A percentile compares a stretch with the other conserved stretches of the same genome.
phyloP scores from a whole-genome alignment of 30 jellyfish, hydroid and myxozoan genomes.

The Clytia hemisphaerica region DNA sequence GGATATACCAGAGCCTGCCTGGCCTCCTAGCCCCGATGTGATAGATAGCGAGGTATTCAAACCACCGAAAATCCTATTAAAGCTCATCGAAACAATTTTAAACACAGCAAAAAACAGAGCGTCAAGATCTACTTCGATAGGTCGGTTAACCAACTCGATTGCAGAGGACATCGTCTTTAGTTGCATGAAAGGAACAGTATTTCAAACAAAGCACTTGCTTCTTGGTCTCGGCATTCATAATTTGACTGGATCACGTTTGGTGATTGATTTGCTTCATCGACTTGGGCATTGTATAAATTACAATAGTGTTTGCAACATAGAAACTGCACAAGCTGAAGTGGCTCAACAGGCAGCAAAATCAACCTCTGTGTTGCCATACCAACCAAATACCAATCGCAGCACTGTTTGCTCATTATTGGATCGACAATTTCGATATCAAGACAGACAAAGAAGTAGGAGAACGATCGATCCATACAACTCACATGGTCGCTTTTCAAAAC shows the following conservation, averaged over 20 bases:
- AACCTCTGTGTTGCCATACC: neutral
- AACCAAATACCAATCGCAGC: neutral
- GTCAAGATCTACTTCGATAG: too few relatives aligned
- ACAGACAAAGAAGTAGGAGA: neutral
- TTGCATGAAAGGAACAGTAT: conserved; percentile 22
- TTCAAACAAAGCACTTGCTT: conserved; percentile 29
- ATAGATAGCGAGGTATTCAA: too few relatives aligned
- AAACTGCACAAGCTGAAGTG: conserved; percentile 36
- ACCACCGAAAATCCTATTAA: too few relatives aligned
- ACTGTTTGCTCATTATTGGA: neutral
- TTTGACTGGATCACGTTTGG: conserved; percentile 12
- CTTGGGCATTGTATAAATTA: conserved; percentile 47
- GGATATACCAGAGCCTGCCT: too few relatives aligned
- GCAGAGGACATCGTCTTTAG: conserved; percentile 23
- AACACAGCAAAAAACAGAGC: too few relatives aligned
- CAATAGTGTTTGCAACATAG: conserved; percentile 22
- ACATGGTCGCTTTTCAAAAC: neutral
- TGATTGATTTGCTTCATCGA: neutral
- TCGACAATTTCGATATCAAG: neutral
- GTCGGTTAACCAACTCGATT: too few relatives aligned
- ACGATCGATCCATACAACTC: neutral
- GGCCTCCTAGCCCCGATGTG: too few relatives aligned
- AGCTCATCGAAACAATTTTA: too few relatives aligned
- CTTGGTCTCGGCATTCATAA: conserved; percentile 40
- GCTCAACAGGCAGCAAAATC: conserved; percentile 4